Base-by-base conservation (phyloP, 2,113 vertebrate species). In the Sebastes fasciatus region DNA sequence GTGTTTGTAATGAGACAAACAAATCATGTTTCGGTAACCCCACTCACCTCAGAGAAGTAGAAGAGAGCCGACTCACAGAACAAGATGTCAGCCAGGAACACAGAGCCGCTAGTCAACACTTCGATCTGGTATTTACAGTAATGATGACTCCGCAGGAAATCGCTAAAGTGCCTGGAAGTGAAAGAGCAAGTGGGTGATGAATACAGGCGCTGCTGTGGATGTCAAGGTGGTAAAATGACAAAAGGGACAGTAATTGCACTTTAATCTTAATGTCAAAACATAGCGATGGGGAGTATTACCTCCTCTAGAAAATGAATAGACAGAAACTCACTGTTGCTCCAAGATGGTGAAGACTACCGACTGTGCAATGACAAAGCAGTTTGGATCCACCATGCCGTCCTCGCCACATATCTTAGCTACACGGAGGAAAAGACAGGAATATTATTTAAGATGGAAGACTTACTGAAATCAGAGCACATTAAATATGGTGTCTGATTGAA, bases 61-160 rank as follows among this genome's bases (percentile, higher is more conserved):
- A 99, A 99, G 73, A 99, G 97, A 54, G 98, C 98, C 42, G 98
- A 99, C 95, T 99, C 98, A 86, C 97, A 98, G 95, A 98, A 99
- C 85, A 99, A 96, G 86, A 99, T 99, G 94, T 99, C 98, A 87
- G 98, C 97, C 95, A 99, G 95, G 94, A 97, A 99, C 94, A 99
- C 98, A 14, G 97, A 97, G 87, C 98, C 98, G 16, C 98, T 99
- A 61, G 98, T 99, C 96, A 99, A 96, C 95, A 99, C 98, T 96
- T 99, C 98, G 42, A 99, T 99, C 96, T 99, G 98, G 89, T 99
- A 99, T 96, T 99, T 99, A 96, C 98, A 99, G 96, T 99, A 99
- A 94, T 99, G 97, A 85, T 99, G 98, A 94, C 98, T 99, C 79
- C 98, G 94, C 90, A 99, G 89, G 95, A 99, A 99, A 86, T 99